Conservation (phyloP, 1,140 invertebrate genomes). For the Parasteatoda tepidariorum region DNA sequence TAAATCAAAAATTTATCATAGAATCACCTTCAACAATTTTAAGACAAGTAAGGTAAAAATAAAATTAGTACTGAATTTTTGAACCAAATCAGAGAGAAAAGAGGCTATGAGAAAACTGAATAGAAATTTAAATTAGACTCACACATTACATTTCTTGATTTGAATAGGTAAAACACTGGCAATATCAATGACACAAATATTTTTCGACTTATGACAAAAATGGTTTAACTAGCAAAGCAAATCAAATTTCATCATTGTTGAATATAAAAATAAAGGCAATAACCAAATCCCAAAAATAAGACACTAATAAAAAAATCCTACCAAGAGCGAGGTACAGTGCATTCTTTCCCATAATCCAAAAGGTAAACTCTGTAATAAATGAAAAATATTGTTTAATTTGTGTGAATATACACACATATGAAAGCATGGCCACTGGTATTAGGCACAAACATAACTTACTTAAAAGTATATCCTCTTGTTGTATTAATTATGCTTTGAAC, state of each 20-base stretch:
- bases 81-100: too few species aligned
- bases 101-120: too few species aligned
- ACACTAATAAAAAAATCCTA: too few species aligned
- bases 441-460: not conserved
- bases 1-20: too few species aligned
- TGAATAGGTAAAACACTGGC: not conserved
- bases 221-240: not conserved
- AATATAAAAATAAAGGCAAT: too few species aligned
- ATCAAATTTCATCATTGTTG: not conserved
- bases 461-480: not conserved
- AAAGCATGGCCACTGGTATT: not conserved
- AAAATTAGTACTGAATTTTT: too few species aligned
- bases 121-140: too few species aligned
- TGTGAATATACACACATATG: not conserved
- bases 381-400: not conserved
- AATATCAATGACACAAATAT: not conserved
- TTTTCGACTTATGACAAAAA: not conserved
- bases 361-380: constrained; percentile 37
- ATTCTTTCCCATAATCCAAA: constrained; percentile 41
- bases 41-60: too few species aligned
- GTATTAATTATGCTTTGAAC: not conserved
- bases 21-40: too few species aligned
- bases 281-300: too few species aligned
- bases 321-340: not conserved
- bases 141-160: not conserved